A percentile compares a stretch with the other conserved stretches of the same genome.
Evolutionary conservation across 1,140 invertebrate genomes (phyloP).

Genomic region (Protaetia brevitarsis): DNA sequence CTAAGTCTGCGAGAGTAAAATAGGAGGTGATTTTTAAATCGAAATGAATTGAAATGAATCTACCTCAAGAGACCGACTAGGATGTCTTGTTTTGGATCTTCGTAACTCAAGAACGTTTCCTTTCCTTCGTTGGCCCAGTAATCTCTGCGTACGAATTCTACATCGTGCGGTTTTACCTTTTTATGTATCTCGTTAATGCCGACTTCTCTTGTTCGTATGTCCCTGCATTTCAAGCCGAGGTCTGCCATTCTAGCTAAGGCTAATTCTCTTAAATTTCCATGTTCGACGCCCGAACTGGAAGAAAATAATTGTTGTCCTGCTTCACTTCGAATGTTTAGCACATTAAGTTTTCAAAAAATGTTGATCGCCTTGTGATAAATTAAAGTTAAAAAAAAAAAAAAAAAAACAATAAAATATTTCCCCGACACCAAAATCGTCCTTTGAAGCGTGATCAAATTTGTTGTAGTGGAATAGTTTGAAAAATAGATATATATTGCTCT

Average conservation of each 20-base stretch:
- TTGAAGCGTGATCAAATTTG: no score
- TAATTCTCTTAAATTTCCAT: constrained; percentile 95
- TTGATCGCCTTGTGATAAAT: no score
- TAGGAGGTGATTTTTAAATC: not conserved
- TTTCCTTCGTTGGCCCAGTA: constrained; percentile 96
- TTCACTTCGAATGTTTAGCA: no score
- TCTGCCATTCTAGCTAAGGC: constrained; percentile 96
- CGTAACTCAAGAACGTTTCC: constrained; percentile 98
- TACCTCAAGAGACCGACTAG: constrained; percentile 85
- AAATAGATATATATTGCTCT: no score
- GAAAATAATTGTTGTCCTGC: not conserved
- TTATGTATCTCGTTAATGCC: constrained; percentile 99
- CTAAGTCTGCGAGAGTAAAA: constrained; percentile 57
- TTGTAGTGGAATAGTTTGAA: no score
- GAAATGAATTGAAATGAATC: constrained; percentile 5
- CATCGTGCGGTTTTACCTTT: constrained; percentile 60
- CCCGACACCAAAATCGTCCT: no score
- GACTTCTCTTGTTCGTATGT: constrained; percentile 96
- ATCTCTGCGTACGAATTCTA: constrained; percentile 92
- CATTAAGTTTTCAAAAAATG: no score
- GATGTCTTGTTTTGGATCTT: constrained; percentile 97
- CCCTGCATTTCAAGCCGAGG: constrained; percentile 88
- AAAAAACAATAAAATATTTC: no score
- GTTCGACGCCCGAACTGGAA: constrained; percentile 90
- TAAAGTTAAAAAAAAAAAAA: no score